A percentile compares a stretch with the other conserved stretches of the same genome.
phyloP scores from a whole-genome alignment of 2,113 vertebrate species.

The Equus przewalskii region DNA sequence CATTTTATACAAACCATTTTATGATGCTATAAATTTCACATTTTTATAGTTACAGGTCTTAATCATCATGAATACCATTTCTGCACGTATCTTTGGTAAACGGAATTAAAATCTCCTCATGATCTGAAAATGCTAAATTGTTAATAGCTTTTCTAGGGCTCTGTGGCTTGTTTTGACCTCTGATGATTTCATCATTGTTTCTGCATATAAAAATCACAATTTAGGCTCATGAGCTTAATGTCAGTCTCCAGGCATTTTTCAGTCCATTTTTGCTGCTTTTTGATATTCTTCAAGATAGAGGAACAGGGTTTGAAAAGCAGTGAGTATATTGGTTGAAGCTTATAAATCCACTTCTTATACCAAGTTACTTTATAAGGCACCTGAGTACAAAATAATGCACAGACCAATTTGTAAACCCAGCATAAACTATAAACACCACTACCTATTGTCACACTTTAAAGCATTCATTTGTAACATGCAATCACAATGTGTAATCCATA shows the following conservation, averaged over 20 bases:
- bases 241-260: constrained; percentile 40
- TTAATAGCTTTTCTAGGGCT: constrained; percentile 38
- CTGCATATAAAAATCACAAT: constrained; percentile 55
- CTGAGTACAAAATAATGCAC: background rate
- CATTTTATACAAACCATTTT: constrained; percentile 63
- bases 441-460: background rate
- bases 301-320: background rate
- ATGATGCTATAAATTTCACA: constrained; percentile 56
- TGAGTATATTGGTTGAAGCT: background rate
- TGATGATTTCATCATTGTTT: constrained; percentile 18
- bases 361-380: background rate
- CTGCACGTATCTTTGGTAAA: constrained; percentile 61
- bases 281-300: background rate
- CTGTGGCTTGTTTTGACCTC: constrained; percentile 51
- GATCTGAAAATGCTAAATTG: constrained; percentile 55
- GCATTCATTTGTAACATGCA: background rate
- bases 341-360: background rate
- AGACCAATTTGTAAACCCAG: background rate
- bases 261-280: constrained; percentile 35
- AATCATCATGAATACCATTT: constrained; percentile 63
- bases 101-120: constrained; percentile 52
- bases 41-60: constrained; percentile 61
- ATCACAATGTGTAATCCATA: background rate
- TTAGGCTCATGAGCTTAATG: constrained; percentile 25
- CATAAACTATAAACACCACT: background rate